phyloP scores from a whole-genome alignment of 2,797 vertebrate genomes.

The Halcyon chelicuti region DNA sequence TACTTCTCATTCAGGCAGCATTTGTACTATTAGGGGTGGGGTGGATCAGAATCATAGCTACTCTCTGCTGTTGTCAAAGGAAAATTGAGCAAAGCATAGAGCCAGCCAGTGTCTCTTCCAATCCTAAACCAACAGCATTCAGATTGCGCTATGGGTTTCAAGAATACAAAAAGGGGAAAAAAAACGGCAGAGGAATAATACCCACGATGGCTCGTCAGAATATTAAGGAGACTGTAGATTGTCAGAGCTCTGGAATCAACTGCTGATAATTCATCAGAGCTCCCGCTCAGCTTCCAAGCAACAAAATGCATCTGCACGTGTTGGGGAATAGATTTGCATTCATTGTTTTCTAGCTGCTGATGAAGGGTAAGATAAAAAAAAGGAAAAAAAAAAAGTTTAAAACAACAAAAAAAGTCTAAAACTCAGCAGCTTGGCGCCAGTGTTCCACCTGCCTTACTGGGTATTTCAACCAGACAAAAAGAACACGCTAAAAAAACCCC shows the following conservation, averaged over 20 bases:
- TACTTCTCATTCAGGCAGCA: not conserved
- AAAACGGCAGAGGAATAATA: slow-evolving; percentile 29
- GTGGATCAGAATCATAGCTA: not conserved
- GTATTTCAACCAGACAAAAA: not conserved
- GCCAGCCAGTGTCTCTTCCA: slow-evolving; percentile 10
- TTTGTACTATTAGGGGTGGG: not conserved
- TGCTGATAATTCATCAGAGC: slow-evolving; percentile 16
- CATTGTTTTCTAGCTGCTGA: not conserved
- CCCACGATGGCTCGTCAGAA: not conserved
- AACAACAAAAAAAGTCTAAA: not conserved
- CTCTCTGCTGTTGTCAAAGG: not conserved
- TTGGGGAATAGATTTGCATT: not conserved
- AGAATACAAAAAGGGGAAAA: not conserved
- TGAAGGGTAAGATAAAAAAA: not conserved
- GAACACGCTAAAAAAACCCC: not conserved
- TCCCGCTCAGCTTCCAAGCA: slow-evolving; percentile 19
- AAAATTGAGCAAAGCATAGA: slow-evolving; percentile 3
- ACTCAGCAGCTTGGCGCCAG: not conserved
- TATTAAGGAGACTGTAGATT: slow-evolving; percentile 37
- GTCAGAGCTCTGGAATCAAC: slow-evolving; percentile 24
- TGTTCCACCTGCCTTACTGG: not conserved
- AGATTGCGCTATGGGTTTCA: not conserved
- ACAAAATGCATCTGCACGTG: not conserved
- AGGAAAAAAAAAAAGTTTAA: not conserved
- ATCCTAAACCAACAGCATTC: not conserved